Conservation (phyloP, 2,113 vertebrate species). For the Motacilla tschutschensis region DNA sequence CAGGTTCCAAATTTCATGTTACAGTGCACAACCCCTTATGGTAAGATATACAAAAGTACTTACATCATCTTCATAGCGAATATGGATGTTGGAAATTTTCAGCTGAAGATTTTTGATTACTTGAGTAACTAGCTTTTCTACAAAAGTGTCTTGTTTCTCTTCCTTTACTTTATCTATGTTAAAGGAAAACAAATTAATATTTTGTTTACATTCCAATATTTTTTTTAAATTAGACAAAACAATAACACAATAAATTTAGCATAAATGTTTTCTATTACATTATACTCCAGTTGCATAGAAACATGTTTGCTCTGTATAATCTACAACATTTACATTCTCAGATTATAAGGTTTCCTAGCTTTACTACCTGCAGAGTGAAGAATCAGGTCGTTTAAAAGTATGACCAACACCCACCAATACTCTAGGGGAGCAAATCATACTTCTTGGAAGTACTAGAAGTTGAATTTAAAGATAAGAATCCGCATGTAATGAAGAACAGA, state of each 20-base stretch:
- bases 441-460: not conserved
- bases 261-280: not conserved
- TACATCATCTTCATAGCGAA: conserved; percentile 96
- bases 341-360: not conserved
- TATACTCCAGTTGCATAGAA: not conserved
- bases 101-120: conserved; percentile 98
- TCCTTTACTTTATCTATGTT: conserved; percentile 79
- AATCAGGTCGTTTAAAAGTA: not conserved
- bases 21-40: not conserved
- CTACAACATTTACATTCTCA: not conserved
- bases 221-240: not conserved
- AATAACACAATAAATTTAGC: not conserved
- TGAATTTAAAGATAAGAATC: not conserved
- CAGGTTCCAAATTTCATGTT: not conserved
- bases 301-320: not conserved
- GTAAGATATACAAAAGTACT: conserved; percentile 70
- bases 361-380: not conserved
- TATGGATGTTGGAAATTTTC: conserved; percentile 94
- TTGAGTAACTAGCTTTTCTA: conserved; percentile 95
- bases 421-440: not conserved
- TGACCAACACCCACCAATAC: not conserved
- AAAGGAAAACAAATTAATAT: conserved; percentile 27
- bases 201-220: not conserved
- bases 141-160: conserved; percentile 92
- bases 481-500: not conserved